phyloP scores from a whole-genome alignment of 2,797 vertebrate genomes.

The Ambastaia sidthimunki region DNA sequence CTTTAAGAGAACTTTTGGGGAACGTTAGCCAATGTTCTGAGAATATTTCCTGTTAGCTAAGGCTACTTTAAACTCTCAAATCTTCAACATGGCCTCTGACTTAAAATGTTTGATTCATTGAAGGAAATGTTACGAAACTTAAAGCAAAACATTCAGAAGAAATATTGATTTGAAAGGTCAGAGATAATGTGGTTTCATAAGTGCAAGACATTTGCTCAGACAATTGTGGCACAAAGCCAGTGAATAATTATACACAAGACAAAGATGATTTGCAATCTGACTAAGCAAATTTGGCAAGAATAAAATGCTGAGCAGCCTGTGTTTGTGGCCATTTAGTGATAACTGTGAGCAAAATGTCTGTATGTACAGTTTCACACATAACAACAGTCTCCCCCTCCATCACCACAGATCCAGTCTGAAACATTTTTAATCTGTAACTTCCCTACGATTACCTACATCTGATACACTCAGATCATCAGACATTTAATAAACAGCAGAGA shows the following conservation, averaged over 20 bases:
- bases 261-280: slow-evolving; percentile 16
- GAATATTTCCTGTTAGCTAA: too few relatives aligned
- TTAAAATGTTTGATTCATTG: slow-evolving; percentile 22
- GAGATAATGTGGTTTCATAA: slow-evolving; percentile 15
- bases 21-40: too few relatives aligned
- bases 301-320: slow-evolving; percentile 17
- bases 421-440: slow-evolving; percentile 5
- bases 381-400: too few relatives aligned
- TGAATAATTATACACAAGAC: slow-evolving; percentile 20
- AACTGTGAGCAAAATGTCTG: background rate
- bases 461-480: background rate
- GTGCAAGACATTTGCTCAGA: background rate
- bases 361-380: slow-evolving; percentile 20
- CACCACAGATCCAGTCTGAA: slow-evolving; percentile 11
- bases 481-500: background rate
- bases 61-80: too few relatives aligned
- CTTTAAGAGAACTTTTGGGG: too few relatives aligned
- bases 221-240: slow-evolving; percentile 11
- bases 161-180: slow-evolving; percentile 15
- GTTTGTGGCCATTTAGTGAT: slow-evolving; percentile 17
- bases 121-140: slow-evolving; percentile 9
- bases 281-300: slow-evolving; percentile 15
- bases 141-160: slow-evolving; percentile 3
- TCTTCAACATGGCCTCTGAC: too few relatives aligned
- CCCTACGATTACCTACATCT: background rate